Evolutionary conservation across 1,140 invertebrate genomes (phyloP), one percentile per base, ranked within the genome.

Genomic region (Bombus soroeensis): DNA sequence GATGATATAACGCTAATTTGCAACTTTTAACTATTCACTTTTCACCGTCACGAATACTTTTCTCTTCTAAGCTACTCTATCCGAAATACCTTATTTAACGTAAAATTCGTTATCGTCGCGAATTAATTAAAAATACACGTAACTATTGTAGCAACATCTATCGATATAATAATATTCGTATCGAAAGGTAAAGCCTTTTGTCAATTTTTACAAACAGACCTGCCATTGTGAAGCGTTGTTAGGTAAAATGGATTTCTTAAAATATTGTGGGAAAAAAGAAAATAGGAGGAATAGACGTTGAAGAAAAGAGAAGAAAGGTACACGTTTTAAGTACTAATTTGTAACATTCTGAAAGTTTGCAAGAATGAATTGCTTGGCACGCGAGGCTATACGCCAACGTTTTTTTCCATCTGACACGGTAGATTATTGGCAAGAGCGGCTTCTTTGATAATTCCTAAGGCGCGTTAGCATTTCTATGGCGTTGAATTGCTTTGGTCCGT

Each of bases 381-480:
- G 89, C 89, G 86, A 90, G 71, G 79, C 47, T 80, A 76, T 71
- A 87, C 78, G n/a, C 15, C 37, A 85, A 87, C 76, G 37, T 89
- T 81, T 81, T 41, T 70, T 70, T 74, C 83, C 85, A 76, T 66
- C 71, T 74, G 70, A 89, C 85, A 81, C 53, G 85, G 73, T 83
- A 62, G 78, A 85, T 87, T 75, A 90, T 90, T 90, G 86, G 86
- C 78, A 71, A 66, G 76, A 70, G 89, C 88, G 88, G 89, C 74
- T 25, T 62, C 86, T 90, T 90, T 90, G 88, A 90, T 90, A 87
- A 89, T 90, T 90, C 37, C 86, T 87, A 90, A 82, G 75, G 81
- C 70, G 86, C 68, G 89, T 90, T 90, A 90, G 89, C 88, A 90
- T 90, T 90, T 90, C 89, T 90, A 90, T 90, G 88, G 88, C 79